Base-by-base conservation (phyloP, 2,113 vertebrate genomes). In the Potamarius usumacintae region DNA sequence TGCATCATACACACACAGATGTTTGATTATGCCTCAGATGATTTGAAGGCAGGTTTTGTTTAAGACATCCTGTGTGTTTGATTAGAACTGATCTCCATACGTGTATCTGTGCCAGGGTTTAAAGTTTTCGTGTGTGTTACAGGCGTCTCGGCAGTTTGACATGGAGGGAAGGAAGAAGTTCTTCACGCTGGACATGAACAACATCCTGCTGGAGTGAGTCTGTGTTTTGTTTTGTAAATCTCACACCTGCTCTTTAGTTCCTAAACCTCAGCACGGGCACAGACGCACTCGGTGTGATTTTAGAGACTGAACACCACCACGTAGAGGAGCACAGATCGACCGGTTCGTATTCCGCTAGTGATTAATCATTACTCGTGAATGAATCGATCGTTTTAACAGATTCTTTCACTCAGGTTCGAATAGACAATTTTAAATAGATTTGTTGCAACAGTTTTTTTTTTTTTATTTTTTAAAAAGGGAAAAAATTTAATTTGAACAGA, bases 161-260 rank as follows among this genome's bases (percentile, higher is more conserved):
- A 95, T 97, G 94, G 98, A 99, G 94, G 98, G 98, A 91, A 97
- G 98, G 89, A 99, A 99, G 95, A 99, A 99, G 90, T 99, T 99
- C 94, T 99, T 99, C 94, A 99, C 98, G 0, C 95, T 98, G 94
- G 98, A 99, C 93, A 99, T 99, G 97, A 99, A 99, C 96, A 99
- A 99, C 96, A 99, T 99, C 95, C 96, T 99, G 55, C 96, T 99
- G 84, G 98, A 99, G 98, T 99, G 95, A 97, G 98, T 98, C 80
- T 7, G 65, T 82, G 34, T 80, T 42, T 7, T 27, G 12, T 79
- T 7, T 79, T 7, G 8, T 17, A 8, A 9, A 50, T 77, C 22
- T n/a, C 14, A 4, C 20, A 76, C 20, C 63, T 12, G n/a, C 9
- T 10, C 17, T 55, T 15, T 27, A 27, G 57, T 15, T n/a, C 25